A percentile compares a stretch with the other conserved stretches of the same genome.
Evolutionary conservation across 2,797 vertebrate genomes (phyloP).

Genomic region (Trichosurus vulpecula): DNA sequence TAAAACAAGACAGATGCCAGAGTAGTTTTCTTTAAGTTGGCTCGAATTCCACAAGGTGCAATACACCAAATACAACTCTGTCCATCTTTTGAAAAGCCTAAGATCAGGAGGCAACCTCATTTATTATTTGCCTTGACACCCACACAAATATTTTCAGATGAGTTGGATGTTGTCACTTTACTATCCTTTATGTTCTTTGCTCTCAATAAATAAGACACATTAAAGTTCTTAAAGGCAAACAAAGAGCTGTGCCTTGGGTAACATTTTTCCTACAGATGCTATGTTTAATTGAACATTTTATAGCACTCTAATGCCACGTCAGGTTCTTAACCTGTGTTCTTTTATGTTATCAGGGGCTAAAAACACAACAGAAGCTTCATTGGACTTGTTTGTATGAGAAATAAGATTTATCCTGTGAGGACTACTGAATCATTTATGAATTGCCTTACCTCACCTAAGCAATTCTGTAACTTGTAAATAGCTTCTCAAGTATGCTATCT

Average conservation of each 20-base stretch:
- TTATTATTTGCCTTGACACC: slow-evolving; percentile 78
- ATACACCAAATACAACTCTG: slow-evolving; percentile 80
- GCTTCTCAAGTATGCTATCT: slow-evolving; percentile 66
- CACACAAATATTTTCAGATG: slow-evolving; percentile 76
- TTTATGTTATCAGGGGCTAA: slow-evolving; percentile 61
- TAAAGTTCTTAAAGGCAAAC: slow-evolving; percentile 75
- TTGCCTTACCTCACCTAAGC: slow-evolving; percentile 65
- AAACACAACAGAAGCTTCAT: slow-evolving; percentile 59
- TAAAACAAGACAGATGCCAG: slow-evolving; percentile 87
- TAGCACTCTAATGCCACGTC: slow-evolving; percentile 73
- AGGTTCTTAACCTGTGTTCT: slow-evolving; percentile 72
- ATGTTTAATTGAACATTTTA: slow-evolving; percentile 79
- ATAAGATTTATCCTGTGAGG: slow-evolving; percentile 73
- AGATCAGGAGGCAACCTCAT: slow-evolving; percentile 68
- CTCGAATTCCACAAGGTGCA: slow-evolving; percentile 83
- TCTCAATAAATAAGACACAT: slow-evolving; percentile 72
- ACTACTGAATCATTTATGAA: slow-evolving; percentile 77
- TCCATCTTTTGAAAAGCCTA: slow-evolving; percentile 78
- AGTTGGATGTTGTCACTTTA: slow-evolving; percentile 65
- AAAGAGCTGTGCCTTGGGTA: slow-evolving; percentile 63
- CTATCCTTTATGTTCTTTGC: slow-evolving; percentile 56
- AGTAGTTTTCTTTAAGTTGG: slow-evolving; percentile 86
- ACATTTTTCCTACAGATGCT: slow-evolving; percentile 71
- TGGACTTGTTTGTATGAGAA: slow-evolving; percentile 65
- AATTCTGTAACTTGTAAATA: slow-evolving; percentile 72